phyloP scores from a whole-genome alignment of 2,888 invertebrate species.

The Drosophila mimetica region DNA sequence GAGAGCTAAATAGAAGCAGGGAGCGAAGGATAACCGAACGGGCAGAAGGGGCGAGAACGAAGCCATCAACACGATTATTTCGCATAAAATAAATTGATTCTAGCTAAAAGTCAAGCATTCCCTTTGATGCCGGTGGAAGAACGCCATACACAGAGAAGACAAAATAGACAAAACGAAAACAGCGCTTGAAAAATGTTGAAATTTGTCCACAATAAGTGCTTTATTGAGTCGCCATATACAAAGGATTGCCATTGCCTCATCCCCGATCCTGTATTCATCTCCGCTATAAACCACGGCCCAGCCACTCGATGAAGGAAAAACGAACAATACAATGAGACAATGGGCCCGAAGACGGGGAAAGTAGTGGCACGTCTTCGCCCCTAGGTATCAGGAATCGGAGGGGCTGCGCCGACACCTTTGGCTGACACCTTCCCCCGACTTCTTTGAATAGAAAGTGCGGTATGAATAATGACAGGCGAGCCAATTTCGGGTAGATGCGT shows the following conservation, averaged over 20 bases:
- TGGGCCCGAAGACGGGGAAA: constrained; percentile 52
- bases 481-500: constrained; percentile 75
- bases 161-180: constrained; percentile 60
- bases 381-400: constrained; percentile 34
- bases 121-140: constrained; percentile 55
- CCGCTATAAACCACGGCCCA: constrained; percentile 72
- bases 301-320: constrained; percentile 59
- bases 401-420: constrained; percentile 66
- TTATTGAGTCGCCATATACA: constrained; percentile 77
- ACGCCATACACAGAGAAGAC: constrained; percentile 28
- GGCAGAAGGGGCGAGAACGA: constrained; percentile 81
- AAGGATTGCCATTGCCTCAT: constrained; percentile 70
- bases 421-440: constrained; percentile 70
- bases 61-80: constrained; percentile 84
- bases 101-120: constrained; percentile 81
- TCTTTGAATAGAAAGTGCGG: constrained; percentile 68
- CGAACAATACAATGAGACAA: constrained; percentile 56
- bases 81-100: constrained; percentile 83
- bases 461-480: constrained; percentile 78
- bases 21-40: constrained; percentile 19
- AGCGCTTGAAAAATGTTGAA: constrained; percentile 73
- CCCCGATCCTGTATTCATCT: constrained; percentile 36
- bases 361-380: constrained; percentile 70
- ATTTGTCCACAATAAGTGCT: constrained; percentile 82
- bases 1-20: background rate